A percentile compares a stretch with the other conserved stretches of the same genome.
phyloP scores from a whole-genome alignment of 2,113 vertebrate species.

The Aegotheles bennettii region DNA sequence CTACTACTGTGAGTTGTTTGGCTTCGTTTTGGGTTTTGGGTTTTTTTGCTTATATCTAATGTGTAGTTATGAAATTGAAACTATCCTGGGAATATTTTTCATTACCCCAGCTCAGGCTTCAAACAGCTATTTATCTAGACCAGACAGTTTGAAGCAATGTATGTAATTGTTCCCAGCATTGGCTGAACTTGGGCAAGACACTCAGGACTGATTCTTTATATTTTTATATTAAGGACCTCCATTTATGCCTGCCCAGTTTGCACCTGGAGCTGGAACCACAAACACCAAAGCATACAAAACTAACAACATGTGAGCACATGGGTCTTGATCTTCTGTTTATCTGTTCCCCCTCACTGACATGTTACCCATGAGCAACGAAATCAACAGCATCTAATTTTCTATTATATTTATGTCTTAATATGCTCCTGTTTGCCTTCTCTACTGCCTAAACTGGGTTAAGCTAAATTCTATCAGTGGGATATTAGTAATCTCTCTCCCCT shows the following conservation, averaged over 20 bases:
- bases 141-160: background rate
- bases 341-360: background rate
- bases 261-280: background rate
- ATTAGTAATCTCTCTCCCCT: background rate
- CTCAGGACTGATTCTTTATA: background rate
- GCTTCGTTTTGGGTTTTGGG: background rate
- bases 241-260: background rate
- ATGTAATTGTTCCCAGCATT: background rate
- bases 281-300: background rate
- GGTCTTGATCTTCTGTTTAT: background rate
- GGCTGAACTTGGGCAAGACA: background rate
- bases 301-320: background rate
- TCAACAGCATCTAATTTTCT: background rate
- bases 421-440: background rate
- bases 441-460: background rate
- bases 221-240: background rate
- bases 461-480: background rate
- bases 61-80: slow-evolving; percentile 40
- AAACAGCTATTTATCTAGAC: background rate
- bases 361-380: background rate
- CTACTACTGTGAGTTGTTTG: slow-evolving; percentile 36
- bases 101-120: background rate
- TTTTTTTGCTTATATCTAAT: background rate
- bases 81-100: slow-evolving; percentile 35
- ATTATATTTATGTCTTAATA: background rate